Conservation (phyloP, 2,888 invertebrate genomes). For the Mythimna pallens region DNA sequence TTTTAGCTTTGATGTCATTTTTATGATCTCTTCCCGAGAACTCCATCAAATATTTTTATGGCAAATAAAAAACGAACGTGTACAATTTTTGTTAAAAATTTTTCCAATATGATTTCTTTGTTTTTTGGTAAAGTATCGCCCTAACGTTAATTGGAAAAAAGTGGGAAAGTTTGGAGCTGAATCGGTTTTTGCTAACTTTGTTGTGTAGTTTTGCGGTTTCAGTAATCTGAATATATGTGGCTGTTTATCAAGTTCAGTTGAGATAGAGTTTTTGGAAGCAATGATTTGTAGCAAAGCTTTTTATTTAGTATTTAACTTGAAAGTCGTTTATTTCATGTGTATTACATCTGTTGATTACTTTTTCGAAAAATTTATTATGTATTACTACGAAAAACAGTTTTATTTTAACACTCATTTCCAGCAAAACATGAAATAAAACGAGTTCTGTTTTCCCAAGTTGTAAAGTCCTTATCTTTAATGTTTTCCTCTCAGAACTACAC, state of each 20-base stretch:
- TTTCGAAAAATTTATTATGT: not conserved
- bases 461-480: slow-evolving; percentile 15
- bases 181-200: slow-evolving; percentile 20
- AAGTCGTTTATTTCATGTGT: not conserved
- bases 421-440: not conserved
- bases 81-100: slow-evolving; percentile 37
- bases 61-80: slow-evolving; percentile 56
- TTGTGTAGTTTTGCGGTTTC: not conserved
- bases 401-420: no score
- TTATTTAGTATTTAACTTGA: not conserved
- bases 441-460: not conserved
- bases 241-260: slow-evolving; percentile 17
- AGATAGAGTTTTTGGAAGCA: not conserved
- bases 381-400: not conserved
- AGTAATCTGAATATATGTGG: slow-evolving; percentile 9
- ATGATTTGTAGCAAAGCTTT: not conserved
- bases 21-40: slow-evolving; percentile 54
- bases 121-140: slow-evolving; percentile 7
- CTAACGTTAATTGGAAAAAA: slow-evolving; percentile 38
- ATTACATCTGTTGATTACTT: not conserved
- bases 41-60: slow-evolving; percentile 66
- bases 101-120: slow-evolving; percentile 41
- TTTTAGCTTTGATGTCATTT: slow-evolving; percentile 60
- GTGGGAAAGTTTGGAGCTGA: slow-evolving; percentile 29
- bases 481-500: slow-evolving; percentile 7